These are phyloP conservation scores for Brachyptera risi DNA, from an alignment of 2,888 invertebrate species.

Conservation along the genomic window DNA sequence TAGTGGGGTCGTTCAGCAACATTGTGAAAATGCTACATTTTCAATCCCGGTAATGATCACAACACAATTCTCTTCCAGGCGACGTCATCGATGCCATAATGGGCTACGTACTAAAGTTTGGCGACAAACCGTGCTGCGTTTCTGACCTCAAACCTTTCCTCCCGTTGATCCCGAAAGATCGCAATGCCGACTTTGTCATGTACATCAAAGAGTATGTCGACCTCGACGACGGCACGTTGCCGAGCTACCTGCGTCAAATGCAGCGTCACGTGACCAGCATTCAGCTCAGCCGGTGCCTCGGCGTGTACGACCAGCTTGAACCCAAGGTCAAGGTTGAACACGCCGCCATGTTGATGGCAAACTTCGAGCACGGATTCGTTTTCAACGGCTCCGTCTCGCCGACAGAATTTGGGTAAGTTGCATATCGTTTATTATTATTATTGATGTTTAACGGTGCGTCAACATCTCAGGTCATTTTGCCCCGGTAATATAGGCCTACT, in stretches of 20 bases:
- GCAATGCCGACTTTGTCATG: conserved; percentile 42
- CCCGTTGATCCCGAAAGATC: conserved; percentile 58
- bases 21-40: no score
- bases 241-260: conserved; percentile 53
- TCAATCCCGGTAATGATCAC: no score
- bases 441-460: no score
- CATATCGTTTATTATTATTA: no score
- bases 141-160: conserved; percentile 77
- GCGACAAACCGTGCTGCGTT: conserved; percentile 81
- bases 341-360: conserved; percentile 57
- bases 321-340: conserved; percentile 54
- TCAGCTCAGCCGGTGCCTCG: conserved; percentile 69
- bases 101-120: conserved; percentile 77
- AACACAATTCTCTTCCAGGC: no score
- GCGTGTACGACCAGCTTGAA: conserved; percentile 56
- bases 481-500: no score
- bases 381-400: conserved; percentile 40
- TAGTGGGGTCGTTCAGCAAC: no score
- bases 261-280: conserved; percentile 77
- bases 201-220: conserved; percentile 43
- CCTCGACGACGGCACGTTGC: conserved; percentile 39
- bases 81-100: conserved; percentile 65
- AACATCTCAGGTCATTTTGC: no score
- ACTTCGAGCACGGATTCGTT: conserved; percentile 59
- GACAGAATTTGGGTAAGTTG: conserved; percentile 46